phyloP scores from a whole-genome alignment of 2,113 vertebrate genomes.

The Cottus gobio region DNA sequence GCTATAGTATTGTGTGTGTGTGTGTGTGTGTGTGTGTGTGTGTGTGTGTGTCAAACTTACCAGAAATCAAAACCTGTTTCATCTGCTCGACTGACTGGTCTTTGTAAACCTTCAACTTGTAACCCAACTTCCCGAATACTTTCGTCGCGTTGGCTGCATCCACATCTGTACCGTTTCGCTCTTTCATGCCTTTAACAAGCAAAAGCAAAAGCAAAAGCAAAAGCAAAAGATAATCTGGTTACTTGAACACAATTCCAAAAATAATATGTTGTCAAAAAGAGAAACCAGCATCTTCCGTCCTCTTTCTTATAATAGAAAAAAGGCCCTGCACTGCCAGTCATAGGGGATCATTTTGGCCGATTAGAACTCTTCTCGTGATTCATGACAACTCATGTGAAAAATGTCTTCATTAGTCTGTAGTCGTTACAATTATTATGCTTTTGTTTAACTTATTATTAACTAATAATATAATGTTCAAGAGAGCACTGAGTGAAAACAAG shows the following conservation, averaged over 20 bases:
- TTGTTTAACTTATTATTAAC: background rate
- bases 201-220: no score
- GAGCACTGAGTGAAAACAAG: background rate
- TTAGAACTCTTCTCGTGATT: background rate
- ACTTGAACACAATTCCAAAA: background rate
- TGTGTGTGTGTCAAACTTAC: no score
- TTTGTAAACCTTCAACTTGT: constrained; percentile 88
- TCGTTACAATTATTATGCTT: background rate
- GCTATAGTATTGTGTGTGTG: no score
- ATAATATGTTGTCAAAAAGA: no score
- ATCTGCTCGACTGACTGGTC: constrained; percentile 88
- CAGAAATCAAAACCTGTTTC: constrained; percentile 76
- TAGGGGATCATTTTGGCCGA: background rate
- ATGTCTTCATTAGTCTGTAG: background rate
- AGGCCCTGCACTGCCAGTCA: background rate
- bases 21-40: no score
- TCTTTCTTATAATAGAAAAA: background rate
- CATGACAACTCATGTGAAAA: background rate
- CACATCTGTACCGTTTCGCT: constrained; percentile 90
- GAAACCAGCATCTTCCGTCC: background rate
- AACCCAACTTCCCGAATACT: constrained; percentile 89
- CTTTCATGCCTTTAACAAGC: constrained; percentile 89
- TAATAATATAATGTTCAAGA: background rate
- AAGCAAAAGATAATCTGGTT: background rate
- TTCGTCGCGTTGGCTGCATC: constrained; percentile 88